phyloP scores from a whole-genome alignment of 2,888 invertebrate species.

The Yponomeuta plumbellus region DNA sequence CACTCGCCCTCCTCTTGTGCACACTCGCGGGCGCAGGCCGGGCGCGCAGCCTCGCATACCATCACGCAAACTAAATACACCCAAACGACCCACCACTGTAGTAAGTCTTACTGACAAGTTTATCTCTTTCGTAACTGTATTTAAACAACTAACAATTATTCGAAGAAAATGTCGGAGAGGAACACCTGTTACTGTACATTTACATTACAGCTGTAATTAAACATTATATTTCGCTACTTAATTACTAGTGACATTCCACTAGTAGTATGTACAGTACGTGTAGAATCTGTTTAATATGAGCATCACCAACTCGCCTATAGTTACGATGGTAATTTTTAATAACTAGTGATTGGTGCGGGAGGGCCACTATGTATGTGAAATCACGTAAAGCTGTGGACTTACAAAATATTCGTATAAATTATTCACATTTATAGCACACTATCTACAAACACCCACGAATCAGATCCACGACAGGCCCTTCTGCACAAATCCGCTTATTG shows the following conservation, averaged over 20 bases:
- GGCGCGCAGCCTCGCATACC: constrained; percentile 29
- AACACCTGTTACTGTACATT: constrained; percentile 74
- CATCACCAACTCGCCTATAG: constrained; percentile 55
- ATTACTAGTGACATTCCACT: constrained; percentile 49
- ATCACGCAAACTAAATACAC: constrained; percentile 20
- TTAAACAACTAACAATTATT: constrained; percentile 47
- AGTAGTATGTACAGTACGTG: constrained; percentile 67
- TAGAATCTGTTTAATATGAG: constrained; percentile 58
- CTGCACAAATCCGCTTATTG: constrained; percentile 59
- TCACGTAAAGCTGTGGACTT: constrained; percentile 75
- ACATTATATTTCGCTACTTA: constrained; percentile 56
- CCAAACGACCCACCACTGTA: constrained; percentile 26
- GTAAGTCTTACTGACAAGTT: constrained; percentile 6
- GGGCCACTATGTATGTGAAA: constrained; percentile 64
- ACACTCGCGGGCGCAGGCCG: constrained; percentile 20
- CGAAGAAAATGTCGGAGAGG: constrained; percentile 71
- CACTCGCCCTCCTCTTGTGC: constrained; percentile 20
- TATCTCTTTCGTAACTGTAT: constrained; percentile 28
- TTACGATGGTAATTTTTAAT: constrained; percentile 21
- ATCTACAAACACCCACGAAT: constrained; percentile 70
- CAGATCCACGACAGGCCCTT: constrained; percentile 61
- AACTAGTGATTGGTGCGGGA: constrained; percentile 54
- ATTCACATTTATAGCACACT: constrained; percentile 76
- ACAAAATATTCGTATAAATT: constrained; percentile 76
- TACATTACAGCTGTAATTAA: constrained; percentile 51